A percentile compares a stretch with the other conserved stretches of the same genome.
Evolutionary conservation across 1,140 invertebrate species (phyloP).

Genomic region (Papilio glaucus): DNA sequence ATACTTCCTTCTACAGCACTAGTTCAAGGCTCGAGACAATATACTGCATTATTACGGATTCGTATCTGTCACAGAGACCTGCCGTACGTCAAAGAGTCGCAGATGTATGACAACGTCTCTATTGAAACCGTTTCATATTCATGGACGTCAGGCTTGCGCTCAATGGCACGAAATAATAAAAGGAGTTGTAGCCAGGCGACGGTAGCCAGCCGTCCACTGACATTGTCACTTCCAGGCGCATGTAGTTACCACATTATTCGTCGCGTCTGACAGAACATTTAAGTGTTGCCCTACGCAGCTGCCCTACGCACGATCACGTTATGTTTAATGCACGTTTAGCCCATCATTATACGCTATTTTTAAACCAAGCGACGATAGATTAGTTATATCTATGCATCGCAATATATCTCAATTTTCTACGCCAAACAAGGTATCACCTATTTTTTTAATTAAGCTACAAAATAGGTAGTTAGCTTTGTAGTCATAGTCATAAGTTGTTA

Average conservation of each 20-base stretch:
- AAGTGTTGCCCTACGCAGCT: slow-evolving; percentile 15
- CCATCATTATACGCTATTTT: too few relatives aligned
- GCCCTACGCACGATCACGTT: too few relatives aligned
- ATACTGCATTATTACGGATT: slow-evolving; percentile 54
- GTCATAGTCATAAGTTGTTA: too few relatives aligned
- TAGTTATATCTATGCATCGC: too few relatives aligned
- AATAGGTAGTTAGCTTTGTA: too few relatives aligned
- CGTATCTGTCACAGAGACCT: slow-evolving; percentile 57
- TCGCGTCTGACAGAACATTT: slow-evolving; percentile 41
- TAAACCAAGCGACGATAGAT: too few relatives aligned
- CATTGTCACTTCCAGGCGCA: slow-evolving; percentile 38
- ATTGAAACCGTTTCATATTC: slow-evolving; percentile 76
- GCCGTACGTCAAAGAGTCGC: slow-evolving; percentile 63
- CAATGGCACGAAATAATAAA: slow-evolving; percentile 69
- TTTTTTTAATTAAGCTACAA: too few relatives aligned
- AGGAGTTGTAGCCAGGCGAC: slow-evolving; percentile 60
- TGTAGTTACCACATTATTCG: slow-evolving; percentile 30
- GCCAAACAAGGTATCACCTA: too few relatives aligned
- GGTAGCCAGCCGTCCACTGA: slow-evolving; percentile 55
- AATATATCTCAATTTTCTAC: too few relatives aligned
- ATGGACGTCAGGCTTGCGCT: slow-evolving; percentile 58
- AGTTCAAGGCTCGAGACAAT: slow-evolving; percentile 65
- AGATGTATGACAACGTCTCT: slow-evolving; percentile 77
- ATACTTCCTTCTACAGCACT: slow-evolving; percentile 53
- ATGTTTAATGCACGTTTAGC: too few relatives aligned